These are phyloP conservation scores for Polyommatus iphigenia DNA, from an alignment of 2,888 invertebrate species.

Conservation along the genomic window DNA sequence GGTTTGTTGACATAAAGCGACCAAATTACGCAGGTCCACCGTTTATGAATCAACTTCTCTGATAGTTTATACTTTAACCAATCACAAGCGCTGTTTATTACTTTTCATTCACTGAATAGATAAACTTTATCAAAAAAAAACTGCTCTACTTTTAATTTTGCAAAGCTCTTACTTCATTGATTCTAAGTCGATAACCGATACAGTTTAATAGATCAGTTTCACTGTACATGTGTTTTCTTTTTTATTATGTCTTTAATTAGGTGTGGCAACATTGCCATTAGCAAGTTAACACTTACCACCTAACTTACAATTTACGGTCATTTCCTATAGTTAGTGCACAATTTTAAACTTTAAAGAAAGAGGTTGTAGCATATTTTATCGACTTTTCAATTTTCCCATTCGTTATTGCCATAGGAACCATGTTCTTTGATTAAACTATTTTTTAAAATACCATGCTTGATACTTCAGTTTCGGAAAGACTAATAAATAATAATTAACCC, in stretches of 20 bases:
- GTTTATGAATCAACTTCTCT: too few species aligned
- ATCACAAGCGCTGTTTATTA: too few species aligned
- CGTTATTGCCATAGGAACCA: too few species aligned
- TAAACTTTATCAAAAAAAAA: not conserved
- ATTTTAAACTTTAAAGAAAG: not conserved
- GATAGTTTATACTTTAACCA: too few species aligned
- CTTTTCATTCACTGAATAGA: not conserved
- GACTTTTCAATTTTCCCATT: too few species aligned
- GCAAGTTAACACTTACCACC: not conserved
- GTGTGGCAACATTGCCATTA: not conserved
- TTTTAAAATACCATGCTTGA: too few species aligned
- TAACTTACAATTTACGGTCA: not conserved
- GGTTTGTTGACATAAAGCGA: too few species aligned
- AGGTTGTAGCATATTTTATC: too few species aligned
- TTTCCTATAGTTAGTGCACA: not conserved
- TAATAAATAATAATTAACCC: too few species aligned
- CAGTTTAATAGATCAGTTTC: not conserved
- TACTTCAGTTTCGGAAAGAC: too few species aligned
- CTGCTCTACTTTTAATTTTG: not conserved
- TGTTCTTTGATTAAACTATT: too few species aligned
- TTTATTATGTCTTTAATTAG: slow-evolving; percentile 2
- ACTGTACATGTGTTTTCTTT: not conserved
- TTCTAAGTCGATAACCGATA: not conserved
- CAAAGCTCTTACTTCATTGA: not conserved
- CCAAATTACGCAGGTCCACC: too few species aligned